Conservation (phyloP, 2,888 invertebrate genomes). For the Ditula angustiorana region DNA sequence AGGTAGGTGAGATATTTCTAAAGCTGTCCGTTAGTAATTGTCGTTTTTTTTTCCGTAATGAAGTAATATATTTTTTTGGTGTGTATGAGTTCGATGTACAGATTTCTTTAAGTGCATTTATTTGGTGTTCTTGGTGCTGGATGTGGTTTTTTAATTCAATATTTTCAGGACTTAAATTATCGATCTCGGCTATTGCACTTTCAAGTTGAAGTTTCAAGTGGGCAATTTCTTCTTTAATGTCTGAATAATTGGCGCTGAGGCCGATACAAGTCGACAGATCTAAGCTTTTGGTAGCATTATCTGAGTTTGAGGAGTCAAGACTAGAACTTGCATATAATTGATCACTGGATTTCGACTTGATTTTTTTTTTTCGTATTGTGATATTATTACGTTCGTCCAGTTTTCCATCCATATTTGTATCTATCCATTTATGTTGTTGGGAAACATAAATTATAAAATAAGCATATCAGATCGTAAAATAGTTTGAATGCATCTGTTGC, state of each 20-base stretch:
- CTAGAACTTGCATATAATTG: no score
- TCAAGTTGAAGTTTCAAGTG: not conserved
- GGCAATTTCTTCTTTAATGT: not conserved
- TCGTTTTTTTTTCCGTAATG: no score
- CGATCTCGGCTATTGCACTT: not conserved
- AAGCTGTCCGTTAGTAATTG: no score
- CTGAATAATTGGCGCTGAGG: not conserved
- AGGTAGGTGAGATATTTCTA: no score
- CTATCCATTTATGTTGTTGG: no score
- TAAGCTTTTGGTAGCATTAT: not conserved
- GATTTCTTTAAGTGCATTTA: not conserved
- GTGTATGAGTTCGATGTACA: no score
- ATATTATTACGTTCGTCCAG: no score
- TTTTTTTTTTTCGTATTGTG: no score
- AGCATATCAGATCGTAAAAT: not conserved
- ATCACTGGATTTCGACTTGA: no score
- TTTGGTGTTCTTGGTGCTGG: not conserved
- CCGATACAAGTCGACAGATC: not conserved
- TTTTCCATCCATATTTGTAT: no score
- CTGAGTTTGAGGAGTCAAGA: not conserved
- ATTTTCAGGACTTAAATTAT: not conserved
- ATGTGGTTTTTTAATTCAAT: not conserved
- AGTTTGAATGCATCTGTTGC: not conserved
- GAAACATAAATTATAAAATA: no score
- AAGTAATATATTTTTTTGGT: no score